Evolutionary conservation across 2,113 vertebrate genomes (phyloP), one percentile per base, ranked within the genome.

Genomic region (Neodontobutis hainanensis): DNA sequence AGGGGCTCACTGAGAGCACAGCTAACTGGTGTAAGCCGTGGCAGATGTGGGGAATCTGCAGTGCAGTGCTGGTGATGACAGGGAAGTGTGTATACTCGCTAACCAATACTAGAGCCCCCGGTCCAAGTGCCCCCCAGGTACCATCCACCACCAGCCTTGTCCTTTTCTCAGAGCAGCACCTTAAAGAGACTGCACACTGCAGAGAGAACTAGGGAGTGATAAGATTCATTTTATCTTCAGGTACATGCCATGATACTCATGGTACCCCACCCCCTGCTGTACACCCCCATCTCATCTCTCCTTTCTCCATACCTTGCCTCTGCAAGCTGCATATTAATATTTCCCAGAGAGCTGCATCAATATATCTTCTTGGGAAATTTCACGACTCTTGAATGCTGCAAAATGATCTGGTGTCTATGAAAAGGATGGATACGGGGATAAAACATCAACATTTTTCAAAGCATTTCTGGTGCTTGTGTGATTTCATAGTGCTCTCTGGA

Each of bases 11-110:
- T 81, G 57, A 68, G 83, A 78, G 78, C 65, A 34, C 72, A 47
- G 80, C 64, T 66, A 87, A 89, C 89, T 89, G 56, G 78, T n/a
- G 78, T 93, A 93, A 95, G 92, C 94, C 92, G 92, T 94, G 91
- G 95, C 95, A 97, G 94, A 94, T 96, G 95, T 95, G 94, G 94
- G 92, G 71, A 91, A 94, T 94, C 93, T 93, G 81, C 78, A 88
- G 63, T 78, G 88, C 79, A 71, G 78, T 83, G 73, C 75, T 84
- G 72, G 65, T 10, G 75, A 83, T 80, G 89, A 92, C 70, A 80
- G 78, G 59, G 72, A 85, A 86, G 81, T 78, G 80, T 73, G 76
- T 72, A 63, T 68, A 62, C 27, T n/a, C 34, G 63, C 74, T 68
- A n/a, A 73, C 52, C 71, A 19, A 5, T 68, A 57, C 52, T 71